Base-by-base conservation (phyloP, 2,797 vertebrate genomes). In the Limnodromus scolopaceus region DNA sequence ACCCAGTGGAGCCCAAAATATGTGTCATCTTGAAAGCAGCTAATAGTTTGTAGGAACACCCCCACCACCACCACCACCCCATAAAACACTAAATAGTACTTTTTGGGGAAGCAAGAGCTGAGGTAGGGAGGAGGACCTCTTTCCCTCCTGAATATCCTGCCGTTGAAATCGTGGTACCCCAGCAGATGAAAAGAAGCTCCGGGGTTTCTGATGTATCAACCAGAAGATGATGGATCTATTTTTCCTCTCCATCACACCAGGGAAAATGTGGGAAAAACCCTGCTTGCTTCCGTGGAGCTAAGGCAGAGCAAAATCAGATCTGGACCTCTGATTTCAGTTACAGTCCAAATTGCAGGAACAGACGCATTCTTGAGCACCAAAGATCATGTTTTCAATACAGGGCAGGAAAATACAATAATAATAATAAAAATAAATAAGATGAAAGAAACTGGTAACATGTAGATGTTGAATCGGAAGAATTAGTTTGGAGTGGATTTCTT, bases 341-440 rank as follows among this genome's bases (percentile, higher is more conserved):
- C n/a, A 93, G 80, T 41, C 90, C 81, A 90, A 95, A 95, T 77
- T 93, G 80, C 96, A 93, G 94, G 88, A 96, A 74, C 96, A 96
- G 93, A 93, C 2, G 8, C 86, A 92, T 95, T 96, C 93, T 93
- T 93, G 55, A 87, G 83, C 19, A 4, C 51, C 70, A 68, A 92
- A 64, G 83, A 86, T 89, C 58, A 19, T 77, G 92, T 93, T 95
- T 95, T 75, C 16, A 23, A 30, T 86, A 38, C 0, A 0, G 48
- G 70, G 38, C n/a, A 48, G 82, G 75, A 77, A 92, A 96, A 95
- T 23, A 78, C 77, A 96, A 74, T 15, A n/a, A 80, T 16, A 69
- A 61, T 34, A 64, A 54, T 39, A 85, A 80, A 34, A 80, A 60
- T 5, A 49, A 69, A 39, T 15, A 64, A 78, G 57, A 57, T 30